Evolutionary conservation across 2,113 vertebrate genomes (phyloP), one percentile per base, ranked within the genome.

Genomic region (Irena cyanogastra): DNA sequence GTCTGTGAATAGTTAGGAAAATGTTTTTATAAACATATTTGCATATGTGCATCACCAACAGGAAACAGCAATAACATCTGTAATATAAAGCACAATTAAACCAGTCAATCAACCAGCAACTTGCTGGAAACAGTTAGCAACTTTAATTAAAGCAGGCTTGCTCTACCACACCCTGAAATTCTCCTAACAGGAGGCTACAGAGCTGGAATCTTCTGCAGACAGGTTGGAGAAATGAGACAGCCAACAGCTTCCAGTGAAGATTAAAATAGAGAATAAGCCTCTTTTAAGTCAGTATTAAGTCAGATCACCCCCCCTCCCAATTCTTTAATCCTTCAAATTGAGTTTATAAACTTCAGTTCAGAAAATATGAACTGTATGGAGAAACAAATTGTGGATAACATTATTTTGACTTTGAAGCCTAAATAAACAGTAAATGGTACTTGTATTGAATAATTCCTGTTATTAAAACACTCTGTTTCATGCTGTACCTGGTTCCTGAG

Each of bases 401-500:
- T 27, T 18, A 64, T 27, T 64, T 45, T 53, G 16, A 70, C 37
- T 64, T 49, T 59, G 31, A 93, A 89, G 79, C 35, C 18, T 74
- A 68, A 90, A 4, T 12, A n/a, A 42, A 23, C n/a, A 93, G 26
- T 56, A 80, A 81, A 53, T 31, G 8, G 37, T 20, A 61, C 12
- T n/a, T 47, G 13, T 1, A 41, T 0, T 16, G 9, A 56, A 4
- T 30, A 54, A 72, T 10, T 53, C 6, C 49, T 76, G 63, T 22
- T 49, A 87, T 6, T 76, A 26, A 23, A 85, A 26, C 8, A n/a
- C 13, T 13, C 30, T 17, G 47, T 59, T 87, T 33, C 44, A 59
- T 16, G 91, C 20, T 19, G 5, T 96, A 99, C 98, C 98, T 98
- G 98, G 98, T 28, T 99, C 98, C 90, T 98, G 98, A 95, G 98